These are phyloP conservation scores for Urocolius indicus DNA, from an alignment of 2,113 vertebrate species.

Conservation along the genomic window DNA sequence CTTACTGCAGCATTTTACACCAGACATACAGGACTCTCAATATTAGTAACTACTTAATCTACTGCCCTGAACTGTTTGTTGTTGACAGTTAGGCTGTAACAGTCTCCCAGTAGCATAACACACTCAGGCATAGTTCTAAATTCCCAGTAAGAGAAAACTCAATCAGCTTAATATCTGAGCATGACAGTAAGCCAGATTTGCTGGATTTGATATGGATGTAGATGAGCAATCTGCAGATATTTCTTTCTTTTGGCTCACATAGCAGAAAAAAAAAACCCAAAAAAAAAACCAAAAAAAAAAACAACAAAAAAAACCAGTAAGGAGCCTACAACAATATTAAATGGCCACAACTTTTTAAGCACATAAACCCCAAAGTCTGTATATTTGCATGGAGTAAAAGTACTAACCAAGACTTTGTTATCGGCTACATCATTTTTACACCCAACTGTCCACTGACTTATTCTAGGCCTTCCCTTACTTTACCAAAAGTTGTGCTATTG, in stretches of 20 bases:
- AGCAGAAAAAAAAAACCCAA: not conserved
- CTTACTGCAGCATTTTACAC: not conserved
- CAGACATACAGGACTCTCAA: not conserved
- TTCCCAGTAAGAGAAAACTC: not conserved
- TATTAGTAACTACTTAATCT: not conserved
- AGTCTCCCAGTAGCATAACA: not conserved
- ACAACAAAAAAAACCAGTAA: not conserved
- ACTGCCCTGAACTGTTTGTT: not conserved
- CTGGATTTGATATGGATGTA: not conserved
- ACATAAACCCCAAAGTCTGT: not conserved
- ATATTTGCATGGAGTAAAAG: not conserved
- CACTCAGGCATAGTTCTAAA: not conserved
- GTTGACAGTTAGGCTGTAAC: not conserved
- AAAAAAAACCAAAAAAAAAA: too few species aligned
- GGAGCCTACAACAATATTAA: not conserved
- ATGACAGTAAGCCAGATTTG: not conserved
- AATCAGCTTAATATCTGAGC: not conserved
- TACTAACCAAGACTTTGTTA: not conserved
- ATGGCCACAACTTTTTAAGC: not conserved
- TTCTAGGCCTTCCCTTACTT: not conserved
- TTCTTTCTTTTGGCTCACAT: not conserved
- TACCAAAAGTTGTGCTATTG: not conserved
- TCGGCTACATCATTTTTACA: not conserved
- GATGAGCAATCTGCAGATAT: not conserved
- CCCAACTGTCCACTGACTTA: not conserved